Percentiles rank a stretch among this genome's conserved stretches.
Evolutionary conservation across 1,140 invertebrate species (phyloP).

Genomic region (Calosoma granatense): DNA sequence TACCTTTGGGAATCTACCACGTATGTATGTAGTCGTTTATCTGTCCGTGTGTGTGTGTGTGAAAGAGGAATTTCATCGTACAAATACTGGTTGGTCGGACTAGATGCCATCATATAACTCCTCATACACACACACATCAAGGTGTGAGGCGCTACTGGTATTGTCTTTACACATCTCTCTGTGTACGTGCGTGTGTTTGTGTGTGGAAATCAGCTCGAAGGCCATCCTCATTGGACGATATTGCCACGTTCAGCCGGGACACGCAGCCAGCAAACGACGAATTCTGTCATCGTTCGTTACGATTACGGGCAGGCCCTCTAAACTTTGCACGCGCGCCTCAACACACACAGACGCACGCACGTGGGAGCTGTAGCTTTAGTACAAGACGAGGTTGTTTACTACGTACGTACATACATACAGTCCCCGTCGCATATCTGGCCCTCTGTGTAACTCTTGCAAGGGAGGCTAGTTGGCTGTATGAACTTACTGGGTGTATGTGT

Average conservation of each 20-base stretch:
- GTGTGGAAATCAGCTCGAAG: conserved; percentile 11
- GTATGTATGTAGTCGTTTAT: no score
- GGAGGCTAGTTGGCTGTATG: no score
- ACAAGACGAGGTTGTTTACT: background rate
- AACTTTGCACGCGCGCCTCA: background rate
- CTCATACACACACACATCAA: conserved; percentile 19
- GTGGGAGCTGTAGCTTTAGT: background rate
- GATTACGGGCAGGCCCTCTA: conserved; percentile 12
- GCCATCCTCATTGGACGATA: background rate
- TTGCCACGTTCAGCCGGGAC: conserved; percentile 12
- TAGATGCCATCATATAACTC: conserved; percentile 20
- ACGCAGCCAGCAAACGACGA: conserved; percentile 19
- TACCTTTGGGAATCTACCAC: no score
- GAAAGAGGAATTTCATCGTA: background rate
- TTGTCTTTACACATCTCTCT: no score
- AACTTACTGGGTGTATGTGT: no score
- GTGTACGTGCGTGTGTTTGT: background rate
- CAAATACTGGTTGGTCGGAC: background rate
- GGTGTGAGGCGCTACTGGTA: background rate
- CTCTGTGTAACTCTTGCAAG: no score
- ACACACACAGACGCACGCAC: no score
- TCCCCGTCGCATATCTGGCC: no score
- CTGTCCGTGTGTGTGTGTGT: no score
- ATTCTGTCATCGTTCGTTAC: conserved; percentile 20
- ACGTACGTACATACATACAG: no score